Base-by-base conservation (phyloP, 2,797 vertebrate species). In the Calcarius lapponicus region DNA sequence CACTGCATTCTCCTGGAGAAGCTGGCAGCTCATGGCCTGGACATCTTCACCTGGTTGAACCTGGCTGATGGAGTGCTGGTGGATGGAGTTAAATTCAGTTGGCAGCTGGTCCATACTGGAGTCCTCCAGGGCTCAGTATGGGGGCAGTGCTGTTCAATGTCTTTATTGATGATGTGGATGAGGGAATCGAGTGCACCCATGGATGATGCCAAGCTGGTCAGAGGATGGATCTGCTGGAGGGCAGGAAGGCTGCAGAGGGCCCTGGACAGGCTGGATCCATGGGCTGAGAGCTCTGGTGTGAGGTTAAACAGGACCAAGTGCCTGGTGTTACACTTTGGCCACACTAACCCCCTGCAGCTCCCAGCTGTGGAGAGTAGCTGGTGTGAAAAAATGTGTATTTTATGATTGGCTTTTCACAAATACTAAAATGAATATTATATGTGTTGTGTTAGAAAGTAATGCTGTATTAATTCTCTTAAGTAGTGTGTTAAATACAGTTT, bases 311-410 rank as follows among this genome's bases (percentile, higher is more conserved):
- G 24, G 45, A n/a, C 36, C 22, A n/a, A 50, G 36, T 40, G 14
- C 29, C 2, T 0, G 36, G 24, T 22, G 0, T 1, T 28, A 17
- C 22, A 17, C 34, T 56, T 28, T 38, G 51, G 42, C 34, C 42
- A 47, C 50, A 45, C 7, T 7, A 17, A 28, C 6, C 14, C 42
- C 24, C 51, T 80, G 62, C 42, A 67, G 22, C 51, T 67, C 29
- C 43, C 29, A 38, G 51, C 42, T 67, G 17, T 26, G 42, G 50
- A 16, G n/a, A 56, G 47, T 15, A 15, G 47, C 47, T 48, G 47
- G 47, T 15, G 24, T 48, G 47, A 48, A 48, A 48, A 48, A 48
- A 48, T 48, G 24, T 6, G 5, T 9, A 9, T 26, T 48, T 48
- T 48, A 48, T 48, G 8, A 25, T 48, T 26, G 47, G 47, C 47